A percentile compares a stretch with the other conserved stretches of the same genome.
These are phyloP conservation scores for Pycnonotus jocosus DNA, from an alignment of 2,113 vertebrate genomes.

Conservation along the genomic window DNA sequence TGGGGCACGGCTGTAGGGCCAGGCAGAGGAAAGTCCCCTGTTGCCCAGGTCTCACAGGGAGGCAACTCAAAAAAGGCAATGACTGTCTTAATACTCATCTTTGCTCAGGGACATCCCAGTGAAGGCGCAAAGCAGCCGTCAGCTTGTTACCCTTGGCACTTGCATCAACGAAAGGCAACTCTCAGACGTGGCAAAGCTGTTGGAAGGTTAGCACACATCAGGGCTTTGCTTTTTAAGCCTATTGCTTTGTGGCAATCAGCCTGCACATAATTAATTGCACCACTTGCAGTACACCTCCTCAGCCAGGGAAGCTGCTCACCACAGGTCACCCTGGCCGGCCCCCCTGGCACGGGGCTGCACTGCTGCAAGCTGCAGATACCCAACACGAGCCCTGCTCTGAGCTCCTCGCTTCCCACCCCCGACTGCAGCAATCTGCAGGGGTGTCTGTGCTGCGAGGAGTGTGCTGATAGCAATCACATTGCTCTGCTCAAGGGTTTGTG, in stretches of 20 bases:
- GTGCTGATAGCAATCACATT: neutral
- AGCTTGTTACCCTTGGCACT: neutral
- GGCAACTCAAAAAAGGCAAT: neutral
- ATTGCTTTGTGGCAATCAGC: neutral
- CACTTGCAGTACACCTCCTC: neutral
- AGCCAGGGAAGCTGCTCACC: neutral
- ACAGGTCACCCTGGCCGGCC: rapidly evolving
- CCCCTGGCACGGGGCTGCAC: neutral
- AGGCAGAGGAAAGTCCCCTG: rapidly evolving
- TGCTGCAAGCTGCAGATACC: neutral
- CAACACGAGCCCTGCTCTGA: rapidly evolving
- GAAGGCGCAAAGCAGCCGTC: neutral
- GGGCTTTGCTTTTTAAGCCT: neutral
- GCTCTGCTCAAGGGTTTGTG: neutral
- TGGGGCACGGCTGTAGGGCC: rapidly evolving
- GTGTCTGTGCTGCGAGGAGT: rapidly evolving
- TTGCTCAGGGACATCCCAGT: neutral
- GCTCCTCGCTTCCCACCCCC: rapidly evolving
- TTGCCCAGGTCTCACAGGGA: neutral
- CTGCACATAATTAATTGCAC: neutral
- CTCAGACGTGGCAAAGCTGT: neutral
- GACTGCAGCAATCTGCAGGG: rapidly evolving
- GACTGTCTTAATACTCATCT: neutral
- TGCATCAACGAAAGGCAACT: neutral
- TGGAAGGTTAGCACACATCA: neutral